Percentiles rank a stretch among this genome's conserved stretches.
phyloP scores from a whole-genome alignment of 1,140 invertebrate genomes.

The Drosophila pruinosa region DNA sequence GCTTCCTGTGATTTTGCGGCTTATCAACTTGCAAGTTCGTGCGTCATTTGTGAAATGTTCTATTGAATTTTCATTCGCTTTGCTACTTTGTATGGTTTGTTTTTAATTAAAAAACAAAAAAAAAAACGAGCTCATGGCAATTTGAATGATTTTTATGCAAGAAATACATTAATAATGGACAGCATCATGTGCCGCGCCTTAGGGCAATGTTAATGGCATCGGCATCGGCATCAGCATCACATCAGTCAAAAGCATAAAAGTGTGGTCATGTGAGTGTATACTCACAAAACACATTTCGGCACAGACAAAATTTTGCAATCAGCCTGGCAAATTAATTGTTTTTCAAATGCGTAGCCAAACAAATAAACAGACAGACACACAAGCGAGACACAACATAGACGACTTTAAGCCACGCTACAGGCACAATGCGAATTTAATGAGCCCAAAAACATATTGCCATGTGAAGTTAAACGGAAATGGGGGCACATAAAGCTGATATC shows the following conservation, averaged over 20 bases:
- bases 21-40: slow-evolving; percentile 49
- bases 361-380: slow-evolving; percentile 44
- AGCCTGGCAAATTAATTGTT: slow-evolving; percentile 67
- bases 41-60: slow-evolving; percentile 47
- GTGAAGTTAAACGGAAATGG: neutral
- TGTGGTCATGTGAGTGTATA: slow-evolving; percentile 75
- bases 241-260: slow-evolving; percentile 66
- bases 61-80: neutral
- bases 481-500: slow-evolving; percentile 8
- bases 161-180: slow-evolving; percentile 21
- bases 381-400: neutral
- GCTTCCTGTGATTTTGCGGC: slow-evolving; percentile 26
- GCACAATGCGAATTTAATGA: neutral
- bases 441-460: neutral
- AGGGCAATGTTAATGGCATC: neutral
- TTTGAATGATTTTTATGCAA: slow-evolving; percentile 11
- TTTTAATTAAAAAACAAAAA: slow-evolving; percentile 75
- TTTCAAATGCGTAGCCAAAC: slow-evolving; percentile 68
- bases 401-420: slow-evolving; percentile 7
- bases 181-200: slow-evolving; percentile 35
- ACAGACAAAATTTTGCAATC: slow-evolving; percentile 57
- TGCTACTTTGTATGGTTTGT: slow-evolving; percentile 6
- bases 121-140: slow-evolving; percentile 65
- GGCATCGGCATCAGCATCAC: slow-evolving; percentile 16
- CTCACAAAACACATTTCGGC: slow-evolving; percentile 63